A percentile compares a stretch with the other conserved stretches of the same genome.
Evolutionary conservation across 2,888 invertebrate species (phyloP).

Genomic region (Polymixis lichenea): DNA sequence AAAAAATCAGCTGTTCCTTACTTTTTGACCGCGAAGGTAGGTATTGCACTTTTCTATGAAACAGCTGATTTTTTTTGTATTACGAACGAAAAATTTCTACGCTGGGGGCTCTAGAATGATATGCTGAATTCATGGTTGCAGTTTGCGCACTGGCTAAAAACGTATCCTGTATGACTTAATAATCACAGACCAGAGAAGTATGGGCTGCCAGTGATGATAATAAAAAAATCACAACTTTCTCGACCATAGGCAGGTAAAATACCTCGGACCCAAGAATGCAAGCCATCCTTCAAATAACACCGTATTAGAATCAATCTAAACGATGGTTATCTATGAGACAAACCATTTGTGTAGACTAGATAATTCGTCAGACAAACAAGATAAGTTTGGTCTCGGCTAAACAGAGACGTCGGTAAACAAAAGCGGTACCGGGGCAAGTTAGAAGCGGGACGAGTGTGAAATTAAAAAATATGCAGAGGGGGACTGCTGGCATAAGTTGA

Average conservation of each 20-base stretch:
- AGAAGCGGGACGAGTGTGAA: background rate
- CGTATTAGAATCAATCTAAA: constrained; percentile 60
- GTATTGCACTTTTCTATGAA: no score
- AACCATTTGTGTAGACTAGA: constrained; percentile 65
- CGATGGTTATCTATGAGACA: constrained; percentile 54
- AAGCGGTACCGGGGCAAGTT: constrained; percentile 17
- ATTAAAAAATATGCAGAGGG: no score
- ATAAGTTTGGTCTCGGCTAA: constrained; percentile 66
- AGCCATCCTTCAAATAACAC: constrained; percentile 13
- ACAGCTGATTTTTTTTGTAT: no score
- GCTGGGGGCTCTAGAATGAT: no score
- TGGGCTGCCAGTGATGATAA: background rate
- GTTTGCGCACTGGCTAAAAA: no score
- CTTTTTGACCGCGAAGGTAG: no score
- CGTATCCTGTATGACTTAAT: no score
- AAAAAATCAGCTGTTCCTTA: no score
- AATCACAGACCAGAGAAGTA: background rate
- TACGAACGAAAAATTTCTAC: no score
- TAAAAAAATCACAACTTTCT: background rate
- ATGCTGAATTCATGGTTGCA: no score
- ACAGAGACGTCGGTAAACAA: constrained; percentile 66
- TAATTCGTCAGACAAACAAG: constrained; percentile 74
- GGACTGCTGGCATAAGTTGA: no score
- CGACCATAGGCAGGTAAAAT: background rate
- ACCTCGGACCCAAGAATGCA: background rate